Base-by-base conservation (phyloP, 1,140 invertebrate species). In the Zaprionus lachaisei region DNA sequence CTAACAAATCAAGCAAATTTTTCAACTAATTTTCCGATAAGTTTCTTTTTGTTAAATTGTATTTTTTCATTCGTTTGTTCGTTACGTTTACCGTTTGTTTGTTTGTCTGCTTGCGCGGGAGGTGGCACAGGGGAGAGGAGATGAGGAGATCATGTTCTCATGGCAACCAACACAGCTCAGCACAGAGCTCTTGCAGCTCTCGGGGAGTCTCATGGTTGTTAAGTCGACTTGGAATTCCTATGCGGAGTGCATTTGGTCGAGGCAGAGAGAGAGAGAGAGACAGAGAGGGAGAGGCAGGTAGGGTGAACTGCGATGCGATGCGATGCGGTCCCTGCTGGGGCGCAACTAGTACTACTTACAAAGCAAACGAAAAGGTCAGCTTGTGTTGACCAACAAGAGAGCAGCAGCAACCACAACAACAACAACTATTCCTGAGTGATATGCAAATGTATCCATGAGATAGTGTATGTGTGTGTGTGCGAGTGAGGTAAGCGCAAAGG, bases 401-500 rank as follows among this genome's bases (percentile, higher is more conserved):
- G 47, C 47, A 41, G 15, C 38, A 41, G 4, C 38, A 68, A 14
- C 66, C 47, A n/a, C 49, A 58, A 37, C 38, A 58, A 31, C 61
- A 14, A 17, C 47, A 26, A 15, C 37, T 38, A 58, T 31, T 60
- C 22, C 28, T 56, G 41, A 57, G 31, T 75, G 67, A 64, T 75
- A 75, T 75, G 72, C 72, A 75, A 75, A 71, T 75, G 60, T 49
- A 17, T 47, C 41, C n/a, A n/a, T 7, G 41, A 7, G 41, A n/a
- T 2, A 17, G 41, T 22, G 20, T 51, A 5, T 51, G 47, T 51
- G 41, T 51, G 47, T 49, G 17, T 49, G 44, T 65, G 49, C 41
- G 31, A 5, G 44, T 47, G 38, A 24, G 34, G 57, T 49, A 63
- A 31, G 58, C 58, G 51, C 31, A 51, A 26, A 51, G 6, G 28